These are phyloP conservation scores for Calypte anna DNA, from an alignment of 2,113 vertebrate species.

Conservation along the genomic window DNA sequence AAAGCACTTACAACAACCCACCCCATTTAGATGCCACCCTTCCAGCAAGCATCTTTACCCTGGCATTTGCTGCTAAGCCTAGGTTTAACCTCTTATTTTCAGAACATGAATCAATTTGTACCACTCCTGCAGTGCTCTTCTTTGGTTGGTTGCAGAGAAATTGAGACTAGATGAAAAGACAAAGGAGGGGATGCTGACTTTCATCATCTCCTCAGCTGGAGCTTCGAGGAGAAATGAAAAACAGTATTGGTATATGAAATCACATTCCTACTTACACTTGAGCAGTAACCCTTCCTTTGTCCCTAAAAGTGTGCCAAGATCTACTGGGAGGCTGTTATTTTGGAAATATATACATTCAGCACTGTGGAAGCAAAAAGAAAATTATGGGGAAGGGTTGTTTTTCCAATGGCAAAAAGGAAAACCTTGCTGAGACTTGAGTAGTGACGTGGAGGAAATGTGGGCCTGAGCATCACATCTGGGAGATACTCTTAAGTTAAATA, in stretches of 20 bases:
- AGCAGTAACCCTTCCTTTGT: constrained; percentile 37
- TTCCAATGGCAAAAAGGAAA: not conserved
- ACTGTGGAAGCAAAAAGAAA: not conserved
- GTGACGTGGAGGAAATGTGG: not conserved
- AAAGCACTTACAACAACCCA: not conserved
- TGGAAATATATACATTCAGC: not conserved
- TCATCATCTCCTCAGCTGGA: constrained; percentile 16
- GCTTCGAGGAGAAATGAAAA: constrained; percentile 5
- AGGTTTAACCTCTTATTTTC: constrained; percentile 30
- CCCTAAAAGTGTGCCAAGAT: not conserved
- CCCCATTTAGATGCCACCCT: not conserved
- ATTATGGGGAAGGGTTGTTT: not conserved
- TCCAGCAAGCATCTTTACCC: not conserved
- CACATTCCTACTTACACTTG: not conserved
- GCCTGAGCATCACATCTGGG: not conserved
- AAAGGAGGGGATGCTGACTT: not conserved
- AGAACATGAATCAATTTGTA: not conserved
- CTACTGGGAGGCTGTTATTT: not conserved
- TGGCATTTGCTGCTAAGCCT: not conserved
- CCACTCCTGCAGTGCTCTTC: not conserved
- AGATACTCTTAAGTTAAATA: not conserved
- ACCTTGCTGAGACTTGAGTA: not conserved
- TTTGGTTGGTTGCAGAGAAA: not conserved
- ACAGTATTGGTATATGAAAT: not conserved
- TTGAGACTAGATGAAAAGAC: constrained; percentile 29